phyloP scores from a whole-genome alignment of 2,888 invertebrate genomes.

The Acronicta aceris region DNA sequence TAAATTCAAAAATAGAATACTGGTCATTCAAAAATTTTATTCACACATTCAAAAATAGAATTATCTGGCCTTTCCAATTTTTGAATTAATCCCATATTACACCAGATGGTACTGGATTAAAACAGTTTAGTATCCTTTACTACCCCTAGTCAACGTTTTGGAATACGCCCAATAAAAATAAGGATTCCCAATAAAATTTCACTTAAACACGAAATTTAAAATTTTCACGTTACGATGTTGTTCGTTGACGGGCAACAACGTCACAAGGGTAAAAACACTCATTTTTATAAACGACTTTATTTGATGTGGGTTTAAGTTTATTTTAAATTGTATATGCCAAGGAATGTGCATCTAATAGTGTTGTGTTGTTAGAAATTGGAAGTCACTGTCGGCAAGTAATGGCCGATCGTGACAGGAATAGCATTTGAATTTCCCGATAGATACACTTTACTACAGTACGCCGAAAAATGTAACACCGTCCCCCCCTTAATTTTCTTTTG shows the following conservation, averaged over 20 bases:
- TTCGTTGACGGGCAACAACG: constrained; percentile 44
- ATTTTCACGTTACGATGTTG: constrained; percentile 83
- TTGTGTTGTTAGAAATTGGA: constrained; percentile 81
- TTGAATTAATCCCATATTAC: constrained; percentile 3
- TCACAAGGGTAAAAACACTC: constrained; percentile 31
- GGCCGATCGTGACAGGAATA: constrained; percentile 85
- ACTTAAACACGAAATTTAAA: constrained; percentile 88
- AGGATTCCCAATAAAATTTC: constrained; percentile 85
- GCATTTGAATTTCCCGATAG: constrained; percentile 80
- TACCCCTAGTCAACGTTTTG: constrained; percentile 40
- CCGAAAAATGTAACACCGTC: constrained; percentile 74
- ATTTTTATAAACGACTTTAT: constrained; percentile 48
- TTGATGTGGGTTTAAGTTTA: constrained; percentile 21
- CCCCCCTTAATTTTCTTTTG: constrained; percentile 79
- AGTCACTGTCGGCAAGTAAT: constrained; percentile 89
- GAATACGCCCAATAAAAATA: constrained; percentile 75
- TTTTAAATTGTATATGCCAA: constrained; percentile 40
- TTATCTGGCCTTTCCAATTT: not conserved
- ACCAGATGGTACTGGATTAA: constrained; percentile 8
- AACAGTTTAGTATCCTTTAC: constrained; percentile 32
- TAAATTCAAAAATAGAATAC: too few species aligned
- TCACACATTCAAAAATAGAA: too few species aligned
- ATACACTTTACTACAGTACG: constrained; percentile 67
- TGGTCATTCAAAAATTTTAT: too few species aligned
- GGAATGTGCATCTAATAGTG: constrained; percentile 64